Evolutionary conservation across 2,888 invertebrate species (phyloP).

Genomic region (Glaucopsyche alexis): DNA sequence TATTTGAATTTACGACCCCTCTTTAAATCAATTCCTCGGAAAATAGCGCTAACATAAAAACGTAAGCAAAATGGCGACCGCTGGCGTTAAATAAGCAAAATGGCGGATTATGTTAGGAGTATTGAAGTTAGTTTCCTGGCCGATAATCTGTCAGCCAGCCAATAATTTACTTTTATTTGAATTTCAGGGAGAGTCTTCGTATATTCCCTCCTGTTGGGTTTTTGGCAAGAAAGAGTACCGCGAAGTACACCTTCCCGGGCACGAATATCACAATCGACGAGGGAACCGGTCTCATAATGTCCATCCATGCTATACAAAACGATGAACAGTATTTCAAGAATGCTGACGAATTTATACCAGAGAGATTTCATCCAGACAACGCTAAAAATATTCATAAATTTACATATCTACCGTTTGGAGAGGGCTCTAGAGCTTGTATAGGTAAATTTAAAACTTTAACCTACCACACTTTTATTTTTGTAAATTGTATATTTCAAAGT

Average conservation of each 20-base stretch:
- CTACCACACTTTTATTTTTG: too few relatives aligned
- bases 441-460: constrained; percentile 31
- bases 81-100: too few relatives aligned
- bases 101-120: too few relatives aligned
- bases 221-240: constrained; percentile 54
- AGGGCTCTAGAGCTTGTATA: constrained; percentile 39
- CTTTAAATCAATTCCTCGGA: too few relatives aligned
- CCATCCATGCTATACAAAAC: constrained; percentile 38
- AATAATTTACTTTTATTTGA: not conserved
- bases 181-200: constrained; percentile 44
- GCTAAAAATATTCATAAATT: constrained; percentile 30
- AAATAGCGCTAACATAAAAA: too few relatives aligned
- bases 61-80: too few relatives aligned
- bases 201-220: constrained; percentile 64
- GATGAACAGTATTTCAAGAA: constrained; percentile 39
- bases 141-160: too few relatives aligned
- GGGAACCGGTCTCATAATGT: constrained; percentile 36
- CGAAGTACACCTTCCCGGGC: constrained; percentile 59
- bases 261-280: constrained; percentile 53
- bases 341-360: constrained; percentile 40
- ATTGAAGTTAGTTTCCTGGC: too few relatives aligned
- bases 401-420: constrained; percentile 38
- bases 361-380: constrained; percentile 37
- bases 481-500: too few relatives aligned
- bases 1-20: too few relatives aligned